Conservation (phyloP, 2,797 vertebrate species). For the Sebastes nivosus region DNA sequence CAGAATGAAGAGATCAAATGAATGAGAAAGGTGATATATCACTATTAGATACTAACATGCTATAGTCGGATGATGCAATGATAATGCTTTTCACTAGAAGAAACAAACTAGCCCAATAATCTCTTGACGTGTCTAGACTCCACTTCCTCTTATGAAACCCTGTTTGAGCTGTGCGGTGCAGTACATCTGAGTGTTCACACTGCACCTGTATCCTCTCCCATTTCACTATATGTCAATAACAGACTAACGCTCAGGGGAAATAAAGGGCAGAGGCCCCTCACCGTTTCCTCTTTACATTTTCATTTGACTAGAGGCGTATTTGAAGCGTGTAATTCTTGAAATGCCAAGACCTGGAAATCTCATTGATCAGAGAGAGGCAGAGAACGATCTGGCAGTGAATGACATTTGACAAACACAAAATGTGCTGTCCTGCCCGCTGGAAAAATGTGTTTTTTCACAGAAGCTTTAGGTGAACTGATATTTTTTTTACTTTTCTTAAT, state of each 20-base stretch:
- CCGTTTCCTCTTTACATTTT: slow-evolving; percentile 13
- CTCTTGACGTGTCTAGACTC: slow-evolving; percentile 12
- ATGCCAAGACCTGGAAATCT: slow-evolving; percentile 27
- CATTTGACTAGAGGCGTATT: slow-evolving; percentile 17
- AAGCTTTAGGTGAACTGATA: background rate
- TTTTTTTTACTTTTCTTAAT: background rate
- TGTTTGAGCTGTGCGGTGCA: background rate
- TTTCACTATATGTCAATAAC: background rate
- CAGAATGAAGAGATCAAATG: background rate
- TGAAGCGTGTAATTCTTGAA: slow-evolving; percentile 40
- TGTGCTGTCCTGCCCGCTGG: background rate
- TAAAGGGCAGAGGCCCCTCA: slow-evolving; percentile 5
- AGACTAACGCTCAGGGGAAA: slow-evolving; percentile 6
- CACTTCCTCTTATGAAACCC: slow-evolving; percentile 56
- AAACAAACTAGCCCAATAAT: background rate
- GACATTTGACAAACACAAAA: slow-evolving; percentile 22
- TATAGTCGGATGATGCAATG: background rate
- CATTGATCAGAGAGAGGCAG: background rate
- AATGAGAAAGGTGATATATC: background rate
- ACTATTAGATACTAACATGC: background rate
- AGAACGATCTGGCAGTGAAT: background rate
- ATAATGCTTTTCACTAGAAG: background rate
- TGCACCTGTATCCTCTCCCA: slow-evolving; percentile 52
- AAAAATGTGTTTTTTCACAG: background rate
- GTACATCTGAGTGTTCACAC: background rate